Evolutionary conservation across 2,113 vertebrate species (phyloP).

Genomic region (Tragelaphus buxtoni): DNA sequence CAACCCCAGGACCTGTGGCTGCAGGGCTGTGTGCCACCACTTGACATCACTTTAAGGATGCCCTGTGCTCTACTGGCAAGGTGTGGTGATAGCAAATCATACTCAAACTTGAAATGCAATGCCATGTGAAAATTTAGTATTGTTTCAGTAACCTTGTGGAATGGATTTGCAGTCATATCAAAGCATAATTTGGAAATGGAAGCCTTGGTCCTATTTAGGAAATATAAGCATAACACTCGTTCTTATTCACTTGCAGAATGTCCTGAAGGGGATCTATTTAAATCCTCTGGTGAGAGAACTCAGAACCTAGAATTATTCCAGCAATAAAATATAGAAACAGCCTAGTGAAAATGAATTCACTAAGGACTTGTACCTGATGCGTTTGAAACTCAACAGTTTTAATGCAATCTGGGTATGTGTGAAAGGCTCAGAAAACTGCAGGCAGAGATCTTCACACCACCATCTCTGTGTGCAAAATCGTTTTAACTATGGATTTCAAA

Average conservation of each 20-base stretch:
- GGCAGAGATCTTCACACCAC: background rate
- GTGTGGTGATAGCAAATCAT: background rate
- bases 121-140: background rate
- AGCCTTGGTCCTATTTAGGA: background rate
- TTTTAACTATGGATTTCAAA: conserved; percentile 20
- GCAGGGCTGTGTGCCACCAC: background rate
- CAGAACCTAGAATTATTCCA: background rate
- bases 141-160: background rate
- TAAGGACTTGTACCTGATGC: background rate
- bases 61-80: background rate
- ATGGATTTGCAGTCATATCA: background rate
- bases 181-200: background rate
- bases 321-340: background rate
- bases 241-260: background rate
- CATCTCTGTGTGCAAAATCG: background rate
- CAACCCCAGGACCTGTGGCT: background rate
- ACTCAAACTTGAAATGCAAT: background rate
- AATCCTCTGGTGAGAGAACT: background rate
- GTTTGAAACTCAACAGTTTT: background rate
- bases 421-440: background rate
- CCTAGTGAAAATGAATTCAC: background rate
- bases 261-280: background rate
- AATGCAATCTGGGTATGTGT: background rate
- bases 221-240: background rate
- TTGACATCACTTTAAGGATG: background rate